Percentiles rank a stretch among this genome's conserved stretches.
Evolutionary conservation across 30 jellyfish, hydroid and myxozoan species (phyloP).

Genomic region (Thelohanellus kitauei): DNA sequence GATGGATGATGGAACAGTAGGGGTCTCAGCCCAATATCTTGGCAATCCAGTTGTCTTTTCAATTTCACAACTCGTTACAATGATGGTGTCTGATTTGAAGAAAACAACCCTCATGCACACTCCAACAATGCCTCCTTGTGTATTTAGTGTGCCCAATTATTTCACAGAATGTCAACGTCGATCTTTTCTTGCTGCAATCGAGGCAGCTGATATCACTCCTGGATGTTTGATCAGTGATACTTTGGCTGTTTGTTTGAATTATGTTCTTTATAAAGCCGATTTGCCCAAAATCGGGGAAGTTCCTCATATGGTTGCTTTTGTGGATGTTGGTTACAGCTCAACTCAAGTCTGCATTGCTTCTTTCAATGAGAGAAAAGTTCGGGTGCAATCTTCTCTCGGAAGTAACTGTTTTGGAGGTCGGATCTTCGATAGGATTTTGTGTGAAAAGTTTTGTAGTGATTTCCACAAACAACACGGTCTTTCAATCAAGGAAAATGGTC

Average conservation of each 20-base stretch:
- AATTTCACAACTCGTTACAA: neutral
- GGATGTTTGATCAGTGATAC: slow-evolving; percentile 45
- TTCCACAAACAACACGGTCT: slow-evolving; percentile 1
- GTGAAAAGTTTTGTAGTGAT: slow-evolving; percentile 29
- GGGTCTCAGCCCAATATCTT: slow-evolving; percentile 9
- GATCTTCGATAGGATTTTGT: slow-evolving; percentile 19
- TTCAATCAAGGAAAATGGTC: slow-evolving; percentile 17
- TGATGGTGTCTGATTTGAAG: neutral
- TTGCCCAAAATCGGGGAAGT: slow-evolving; percentile 43
- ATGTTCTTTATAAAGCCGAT: slow-evolving; percentile 61
- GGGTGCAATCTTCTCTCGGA: neutral
- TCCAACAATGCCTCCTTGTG: neutral
- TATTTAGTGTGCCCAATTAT: slow-evolving; percentile 26
- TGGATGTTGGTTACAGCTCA: slow-evolving; percentile 58
- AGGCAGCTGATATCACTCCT: slow-evolving; percentile 50
- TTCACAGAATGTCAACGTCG: slow-evolving; percentile 61
- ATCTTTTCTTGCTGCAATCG: slow-evolving; percentile 19
- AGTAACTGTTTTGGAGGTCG: slow-evolving; percentile 59
- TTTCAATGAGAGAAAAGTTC: slow-evolving; percentile 34
- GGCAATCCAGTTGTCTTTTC: neutral
- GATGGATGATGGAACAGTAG: slow-evolving; percentile 28
- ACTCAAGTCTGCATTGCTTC: slow-evolving; percentile 51
- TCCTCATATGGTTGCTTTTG: slow-evolving; percentile 49
- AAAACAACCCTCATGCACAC: neutral
- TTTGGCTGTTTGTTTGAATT: slow-evolving; percentile 25